Evolutionary conservation across 1,140 invertebrate species (phyloP), one percentile per base, ranked within the genome.

Genomic region (Palaemon carinicauda): DNA sequence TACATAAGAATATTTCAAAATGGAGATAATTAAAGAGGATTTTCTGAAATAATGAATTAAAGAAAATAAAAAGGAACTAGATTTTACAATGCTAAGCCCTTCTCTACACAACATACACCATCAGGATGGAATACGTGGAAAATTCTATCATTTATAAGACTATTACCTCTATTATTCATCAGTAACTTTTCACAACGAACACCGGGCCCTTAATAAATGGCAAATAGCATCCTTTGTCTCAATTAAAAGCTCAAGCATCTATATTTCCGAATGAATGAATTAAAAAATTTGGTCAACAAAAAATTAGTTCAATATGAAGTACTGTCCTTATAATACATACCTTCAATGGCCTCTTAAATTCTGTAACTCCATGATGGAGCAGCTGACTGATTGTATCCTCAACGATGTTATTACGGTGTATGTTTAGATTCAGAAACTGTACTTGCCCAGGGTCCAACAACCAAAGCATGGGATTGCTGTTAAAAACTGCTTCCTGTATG

Each of bases 321-420:
- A n/a, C n/a, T n/a, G n/a, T n/a, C n/a, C n/a, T 21, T 41, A 56
- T 10, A n/a, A 56, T 60, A 56, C 50, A 4, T 56, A 88, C 96
- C 92, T 95, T 96, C 19, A 99, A 93, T 0, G 97, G 97, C 92
- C 98, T 98, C 91, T 98, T 98, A 24, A 98, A 93, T 91, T 98
- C 96, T 21, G 92, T 93, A 41, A 94, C 93, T 82, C 93, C 92
- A 89, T 95, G 94, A 71, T 93, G 93, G 27, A 94, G 92, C 19
- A 99, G 92, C 91, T 98, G 96, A 52, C 93, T 91, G 77, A 99
- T 92, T 0, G 98, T 96, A 91, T 99, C 97, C 15, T 95, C 92
- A 0, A 99, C 96, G 89, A 99, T 94, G 91, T 97, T 96, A 73
- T 96, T 94, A 52, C 98, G 94, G 0, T 94, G 94, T 0, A 99